These are phyloP conservation scores for Kryptolebias ocellatus DNA, from an alignment of 2,797 vertebrate species.

Conservation along the genomic window DNA sequence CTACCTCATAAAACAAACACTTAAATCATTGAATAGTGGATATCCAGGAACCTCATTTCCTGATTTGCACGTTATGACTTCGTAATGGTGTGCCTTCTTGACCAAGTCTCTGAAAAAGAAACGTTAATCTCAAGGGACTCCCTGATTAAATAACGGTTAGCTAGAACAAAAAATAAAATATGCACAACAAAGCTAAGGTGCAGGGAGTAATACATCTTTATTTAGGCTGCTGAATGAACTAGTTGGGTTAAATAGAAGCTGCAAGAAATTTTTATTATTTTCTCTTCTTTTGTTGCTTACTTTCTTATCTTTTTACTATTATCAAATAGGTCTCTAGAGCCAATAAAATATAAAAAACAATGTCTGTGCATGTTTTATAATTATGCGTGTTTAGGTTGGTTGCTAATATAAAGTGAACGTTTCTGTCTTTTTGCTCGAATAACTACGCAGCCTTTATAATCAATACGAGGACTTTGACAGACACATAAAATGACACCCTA, in stretches of 20 bases:
- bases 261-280: neutral
- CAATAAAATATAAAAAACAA: neutral
- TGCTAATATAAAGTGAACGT: conserved; percentile 10
- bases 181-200: too few species aligned
- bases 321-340: neutral
- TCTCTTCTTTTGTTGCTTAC: neutral
- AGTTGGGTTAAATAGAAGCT: neutral
- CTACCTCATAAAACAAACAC: neutral
- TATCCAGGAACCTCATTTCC: neutral
- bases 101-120: too few species aligned
- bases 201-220: neutral
- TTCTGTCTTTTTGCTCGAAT: neutral
- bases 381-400: neutral
- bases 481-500: conserved; percentile 24
- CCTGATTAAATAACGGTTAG: too few species aligned
- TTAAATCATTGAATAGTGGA: neutral
- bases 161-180: too few species aligned
- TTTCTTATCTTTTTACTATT: neutral
- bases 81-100: neutral
- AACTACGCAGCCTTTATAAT: conserved; percentile 45
- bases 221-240: neutral
- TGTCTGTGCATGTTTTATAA: too few species aligned
- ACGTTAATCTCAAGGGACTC: too few species aligned
- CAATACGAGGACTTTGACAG: conserved; percentile 41
- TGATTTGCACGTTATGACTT: too few species aligned